Conservation (phyloP, 2,797 vertebrate species). For the Danio tinwini region DNA sequence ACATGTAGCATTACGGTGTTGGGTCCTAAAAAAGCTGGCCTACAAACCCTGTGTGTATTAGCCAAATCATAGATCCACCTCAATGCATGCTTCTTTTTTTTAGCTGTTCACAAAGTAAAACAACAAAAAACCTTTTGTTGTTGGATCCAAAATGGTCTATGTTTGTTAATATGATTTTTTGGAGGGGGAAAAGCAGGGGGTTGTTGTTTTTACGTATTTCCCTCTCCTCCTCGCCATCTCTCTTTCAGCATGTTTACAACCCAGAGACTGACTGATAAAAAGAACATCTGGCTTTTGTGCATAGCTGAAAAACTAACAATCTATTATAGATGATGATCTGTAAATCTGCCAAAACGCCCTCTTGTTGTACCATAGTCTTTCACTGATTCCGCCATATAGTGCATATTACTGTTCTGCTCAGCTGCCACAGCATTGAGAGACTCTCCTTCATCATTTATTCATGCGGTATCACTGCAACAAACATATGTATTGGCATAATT, state of each 20-base stretch:
- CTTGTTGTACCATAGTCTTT: slow-evolving; percentile 66
- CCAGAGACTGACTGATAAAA: slow-evolving; percentile 66
- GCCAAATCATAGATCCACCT: slow-evolving; percentile 50
- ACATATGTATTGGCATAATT: slow-evolving; percentile 56
- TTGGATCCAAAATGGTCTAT: slow-evolving; percentile 73
- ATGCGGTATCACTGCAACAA: slow-evolving; percentile 51
- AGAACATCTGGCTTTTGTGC: slow-evolving; percentile 83
- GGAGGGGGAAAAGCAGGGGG: slow-evolving; percentile 54
- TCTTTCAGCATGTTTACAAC: slow-evolving; percentile 73
- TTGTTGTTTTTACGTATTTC: slow-evolving; percentile 66
- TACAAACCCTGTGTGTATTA: slow-evolving; percentile 30
- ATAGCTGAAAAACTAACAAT: slow-evolving; percentile 77
- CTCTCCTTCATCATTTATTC: slow-evolving; percentile 53
- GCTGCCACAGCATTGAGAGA: slow-evolving; percentile 49
- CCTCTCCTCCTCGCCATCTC: slow-evolving; percentile 39
- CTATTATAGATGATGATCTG: slow-evolving; percentile 81
- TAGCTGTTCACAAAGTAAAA: slow-evolving; percentile 55
- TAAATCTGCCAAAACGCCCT: slow-evolving; percentile 76
- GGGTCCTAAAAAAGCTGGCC: slow-evolving; percentile 41
- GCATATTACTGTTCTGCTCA: slow-evolving; percentile 46
- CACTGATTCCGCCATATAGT: slow-evolving; percentile 65
- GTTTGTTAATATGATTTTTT: slow-evolving; percentile 70
- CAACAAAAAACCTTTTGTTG: slow-evolving; percentile 64
- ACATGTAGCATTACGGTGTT: slow-evolving; percentile 17
- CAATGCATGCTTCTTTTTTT: slow-evolving; percentile 57